phyloP scores from a whole-genome alignment of 2,888 invertebrate genomes.

The Archips xylosteana region DNA sequence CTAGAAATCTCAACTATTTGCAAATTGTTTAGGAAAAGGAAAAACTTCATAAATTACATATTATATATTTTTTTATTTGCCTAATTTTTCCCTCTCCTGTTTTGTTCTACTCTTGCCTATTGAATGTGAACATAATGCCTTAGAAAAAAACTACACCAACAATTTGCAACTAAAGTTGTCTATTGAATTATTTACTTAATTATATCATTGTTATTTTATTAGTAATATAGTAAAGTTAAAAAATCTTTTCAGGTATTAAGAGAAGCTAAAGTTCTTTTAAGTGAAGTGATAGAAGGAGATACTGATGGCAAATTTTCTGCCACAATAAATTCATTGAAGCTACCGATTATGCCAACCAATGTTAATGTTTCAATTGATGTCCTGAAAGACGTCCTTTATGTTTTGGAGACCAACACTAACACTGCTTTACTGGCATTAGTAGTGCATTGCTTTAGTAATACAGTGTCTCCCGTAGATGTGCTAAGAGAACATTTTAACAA shows the following conservation, averaged over 20 bases:
- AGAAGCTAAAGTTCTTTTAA: conserved; percentile 77
- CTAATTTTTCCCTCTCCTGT: too few relatives aligned
- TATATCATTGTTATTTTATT: neutral
- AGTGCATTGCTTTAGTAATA: conserved; percentile 70
- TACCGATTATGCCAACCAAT: conserved; percentile 76
- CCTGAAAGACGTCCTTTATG: conserved; percentile 86
- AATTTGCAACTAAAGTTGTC: neutral
- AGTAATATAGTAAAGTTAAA: neutral
- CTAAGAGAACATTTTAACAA: conserved; percentile 64
- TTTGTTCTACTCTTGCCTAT: too few relatives aligned
- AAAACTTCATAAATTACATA: neutral
- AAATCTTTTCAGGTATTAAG: conserved; percentile 77
- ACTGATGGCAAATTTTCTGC: conserved; percentile 79
- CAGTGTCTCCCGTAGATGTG: conserved; percentile 61
- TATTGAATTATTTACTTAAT: too few relatives aligned
- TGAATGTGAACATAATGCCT: too few relatives aligned
- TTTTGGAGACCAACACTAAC: conserved; percentile 88
- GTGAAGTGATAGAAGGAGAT: conserved; percentile 72
- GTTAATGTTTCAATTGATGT: conserved; percentile 86
- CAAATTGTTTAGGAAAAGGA: neutral
- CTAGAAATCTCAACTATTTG: neutral
- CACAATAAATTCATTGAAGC: conserved; percentile 63
- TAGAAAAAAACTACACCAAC: neutral
- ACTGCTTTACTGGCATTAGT: conserved; percentile 86
- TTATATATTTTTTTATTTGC: too few relatives aligned